Evolutionary conservation across 2,113 vertebrate genomes (phyloP), one percentile per base, ranked within the genome.

Genomic region (Sapajus apella): DNA sequence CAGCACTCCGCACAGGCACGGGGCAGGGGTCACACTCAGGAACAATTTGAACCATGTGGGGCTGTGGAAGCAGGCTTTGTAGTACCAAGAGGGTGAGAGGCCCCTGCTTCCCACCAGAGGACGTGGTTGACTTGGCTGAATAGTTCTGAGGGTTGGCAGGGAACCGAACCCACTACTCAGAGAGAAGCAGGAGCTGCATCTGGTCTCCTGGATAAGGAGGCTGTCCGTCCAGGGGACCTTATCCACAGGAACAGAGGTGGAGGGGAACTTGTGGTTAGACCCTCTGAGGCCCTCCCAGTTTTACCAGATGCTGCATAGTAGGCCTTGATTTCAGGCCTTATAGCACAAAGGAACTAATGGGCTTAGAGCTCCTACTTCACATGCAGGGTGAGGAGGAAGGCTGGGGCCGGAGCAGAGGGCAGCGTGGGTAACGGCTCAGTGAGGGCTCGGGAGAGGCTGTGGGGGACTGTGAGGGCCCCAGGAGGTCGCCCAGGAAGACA

Each of bases 1-100:
- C 3, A 20, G 37, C 25, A 9, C 3, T 2, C 13, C 30, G 0
- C 0, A 45, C 0, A 16, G 95, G 32, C 23, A 1, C 25, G 0
- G 0, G 25, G 50, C 12, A 2, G 16, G 40, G 72, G 13, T 17
- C 35, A 66, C 11, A 0, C 10, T n/a, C 21, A 35, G 45, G 72
- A 27, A 27, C 37, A 55, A 4, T 21, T 55, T 4, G 64, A 64
- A 16, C 27, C 13, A 2, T 45, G 1, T 0, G 47, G 23, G 45
- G 3, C 70, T 68, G n/a, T 2, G 64, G 58, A 35, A 61, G 73
- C 80, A 43, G 81, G 27, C 27, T n/a, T 47, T 35, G 9, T 23
- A n/a, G 55, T 6, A 9, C 40, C 55, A 17, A 14, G 50, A 77
- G 76, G n/a, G 30, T 2, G 18, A 90, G 87, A 23, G 2, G 3